Percentiles rank a stretch among this genome's conserved stretches.
phyloP scores from a whole-genome alignment of 2,888 invertebrate species.

The Pandemis cinnamomeana region DNA sequence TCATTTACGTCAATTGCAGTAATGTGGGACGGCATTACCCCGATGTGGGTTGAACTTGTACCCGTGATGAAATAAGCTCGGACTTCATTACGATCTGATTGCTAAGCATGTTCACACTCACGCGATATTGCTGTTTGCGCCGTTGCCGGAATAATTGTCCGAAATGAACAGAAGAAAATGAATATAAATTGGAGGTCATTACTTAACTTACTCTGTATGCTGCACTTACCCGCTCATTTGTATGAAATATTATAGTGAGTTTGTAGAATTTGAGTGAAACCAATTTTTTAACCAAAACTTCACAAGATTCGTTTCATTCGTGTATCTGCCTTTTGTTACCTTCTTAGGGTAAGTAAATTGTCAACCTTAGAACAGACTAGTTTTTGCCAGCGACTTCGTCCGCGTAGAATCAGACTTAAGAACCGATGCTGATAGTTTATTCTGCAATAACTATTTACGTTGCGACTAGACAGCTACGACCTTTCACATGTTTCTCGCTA shows the following conservation, averaged over 20 bases:
- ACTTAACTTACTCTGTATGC: not conserved
- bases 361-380: not conserved
- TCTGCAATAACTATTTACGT: too few relatives aligned
- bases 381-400: too few relatives aligned
- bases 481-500: too few relatives aligned
- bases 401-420: too few relatives aligned
- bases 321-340: too few relatives aligned
- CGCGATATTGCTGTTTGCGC: constrained; percentile 41
- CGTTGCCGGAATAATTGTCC: constrained; percentile 27
- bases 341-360: too few relatives aligned
- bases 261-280: too few relatives aligned
- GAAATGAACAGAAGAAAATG: constrained; percentile 12
- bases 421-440: too few relatives aligned
- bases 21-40: constrained; percentile 23
- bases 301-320: too few relatives aligned
- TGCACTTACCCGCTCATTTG: not conserved
- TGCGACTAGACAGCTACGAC: too few relatives aligned
- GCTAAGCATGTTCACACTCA: constrained; percentile 35
- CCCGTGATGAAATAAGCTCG: constrained; percentile 26
- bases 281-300: too few relatives aligned
- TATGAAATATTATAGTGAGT: too few relatives aligned
- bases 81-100: constrained; percentile 37
- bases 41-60: constrained; percentile 18
- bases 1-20: constrained; percentile 28
- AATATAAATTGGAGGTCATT: constrained; percentile 9